Conservation (phyloP, 2,888 invertebrate genomes). For the Meganola albula region DNA sequence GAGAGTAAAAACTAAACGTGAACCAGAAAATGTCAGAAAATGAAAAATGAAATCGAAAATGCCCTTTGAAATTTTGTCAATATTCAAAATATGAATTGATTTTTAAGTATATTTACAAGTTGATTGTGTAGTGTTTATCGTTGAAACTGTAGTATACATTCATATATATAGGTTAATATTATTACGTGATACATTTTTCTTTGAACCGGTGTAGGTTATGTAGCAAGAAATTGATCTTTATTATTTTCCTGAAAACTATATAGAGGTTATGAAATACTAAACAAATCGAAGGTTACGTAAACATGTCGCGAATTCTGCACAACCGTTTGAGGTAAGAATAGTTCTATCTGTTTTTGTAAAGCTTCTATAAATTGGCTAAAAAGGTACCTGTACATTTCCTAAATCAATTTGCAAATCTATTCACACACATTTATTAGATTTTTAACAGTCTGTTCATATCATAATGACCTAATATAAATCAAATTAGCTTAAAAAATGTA, state of each 20-base stretch:
- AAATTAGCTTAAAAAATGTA: no score
- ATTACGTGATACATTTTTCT: slow-evolving; percentile 38
- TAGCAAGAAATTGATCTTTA: slow-evolving; percentile 37
- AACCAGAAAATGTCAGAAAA: not conserved
- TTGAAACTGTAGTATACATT: slow-evolving; percentile 35
- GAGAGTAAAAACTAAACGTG: slow-evolving; percentile 17
- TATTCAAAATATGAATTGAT: slow-evolving; percentile 63
- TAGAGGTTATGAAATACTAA: slow-evolving; percentile 53
- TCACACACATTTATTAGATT: no score
- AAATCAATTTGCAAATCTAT: not conserved
- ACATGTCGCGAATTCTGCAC: slow-evolving; percentile 71
- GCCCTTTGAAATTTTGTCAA: slow-evolving; percentile 48
- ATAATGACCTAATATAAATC: no score
- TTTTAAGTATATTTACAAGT: slow-evolving; percentile 63
- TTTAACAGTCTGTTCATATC: no score
- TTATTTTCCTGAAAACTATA: slow-evolving; percentile 31
- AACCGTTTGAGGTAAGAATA: slow-evolving; percentile 59
- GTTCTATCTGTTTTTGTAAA: no score
- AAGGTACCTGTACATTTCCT: no score
- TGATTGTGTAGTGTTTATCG: slow-evolving; percentile 60
- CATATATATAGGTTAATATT: slow-evolving; percentile 35
- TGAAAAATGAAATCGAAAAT: slow-evolving; percentile 39
- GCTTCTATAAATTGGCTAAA: no score
- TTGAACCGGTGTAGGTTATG: slow-evolving; percentile 65
- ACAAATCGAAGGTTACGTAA: slow-evolving; percentile 46